Percentiles rank a stretch among this genome's conserved stretches.
These are phyloP conservation scores for Acronicta aceris DNA, from an alignment of 2,888 invertebrate species.

Conservation along the genomic window DNA sequence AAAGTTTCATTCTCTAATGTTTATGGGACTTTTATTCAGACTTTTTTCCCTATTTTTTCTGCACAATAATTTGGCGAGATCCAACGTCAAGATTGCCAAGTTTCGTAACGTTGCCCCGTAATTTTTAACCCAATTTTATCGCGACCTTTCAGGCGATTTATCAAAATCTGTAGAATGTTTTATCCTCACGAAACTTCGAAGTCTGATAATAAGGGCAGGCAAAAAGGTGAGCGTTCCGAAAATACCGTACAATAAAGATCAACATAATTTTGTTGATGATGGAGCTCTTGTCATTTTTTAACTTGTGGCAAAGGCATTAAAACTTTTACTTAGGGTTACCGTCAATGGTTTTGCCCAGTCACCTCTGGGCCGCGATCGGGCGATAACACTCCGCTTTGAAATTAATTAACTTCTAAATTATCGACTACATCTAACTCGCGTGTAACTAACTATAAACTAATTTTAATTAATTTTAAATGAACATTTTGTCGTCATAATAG, in stretches of 20 bases:
- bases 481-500: slow-evolving; percentile 2
- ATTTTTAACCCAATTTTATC: slow-evolving; percentile 55
- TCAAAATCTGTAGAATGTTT: slow-evolving; percentile 61
- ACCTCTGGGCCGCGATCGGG: slow-evolving; percentile 28
- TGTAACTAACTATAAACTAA: slow-evolving; percentile 28
- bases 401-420: slow-evolving; percentile 49
- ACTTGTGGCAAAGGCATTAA: slow-evolving; percentile 56
- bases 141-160: slow-evolving; percentile 61
- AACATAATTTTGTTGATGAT: slow-evolving; percentile 70
- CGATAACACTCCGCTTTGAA: slow-evolving; percentile 36
- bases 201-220: slow-evolving; percentile 68
- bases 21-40: slow-evolving; percentile 26
- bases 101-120: slow-evolving; percentile 30
- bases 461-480: slow-evolving; percentile 19
- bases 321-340: slow-evolving; percentile 57
- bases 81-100: slow-evolving; percentile 31
- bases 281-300: slow-evolving; percentile 60
- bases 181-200: slow-evolving; percentile 58
- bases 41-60: slow-evolving; percentile 15
- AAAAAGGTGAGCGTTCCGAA: slow-evolving; percentile 60
- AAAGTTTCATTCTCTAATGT: slow-evolving; percentile 42
- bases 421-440: slow-evolving; percentile 27
- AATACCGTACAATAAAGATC: slow-evolving; percentile 67
- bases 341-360: slow-evolving; percentile 48
- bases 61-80: slow-evolving; percentile 25